Evolutionary conservation across 2,888 invertebrate genomes (phyloP).

Genomic region (Thecophora atra): DNA sequence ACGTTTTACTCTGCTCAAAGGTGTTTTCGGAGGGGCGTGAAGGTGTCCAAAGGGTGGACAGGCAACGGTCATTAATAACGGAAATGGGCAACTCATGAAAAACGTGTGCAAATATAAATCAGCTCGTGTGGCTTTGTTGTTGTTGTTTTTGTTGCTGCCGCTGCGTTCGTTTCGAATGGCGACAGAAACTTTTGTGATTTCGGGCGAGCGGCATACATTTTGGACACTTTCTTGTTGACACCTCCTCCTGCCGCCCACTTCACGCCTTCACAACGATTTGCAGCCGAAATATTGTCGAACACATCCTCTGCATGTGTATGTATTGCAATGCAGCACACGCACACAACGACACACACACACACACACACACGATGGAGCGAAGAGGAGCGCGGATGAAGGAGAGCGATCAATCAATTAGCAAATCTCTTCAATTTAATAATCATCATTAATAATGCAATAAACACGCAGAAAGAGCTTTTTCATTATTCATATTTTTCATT

Average conservation of each 20-base stretch:
- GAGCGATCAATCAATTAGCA: no score
- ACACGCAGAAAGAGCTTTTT: no score
- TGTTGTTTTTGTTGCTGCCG: background rate
- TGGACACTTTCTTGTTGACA: background rate
- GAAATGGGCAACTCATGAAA: constrained; percentile 14
- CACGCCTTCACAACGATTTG: background rate
- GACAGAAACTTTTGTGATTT: background rate
- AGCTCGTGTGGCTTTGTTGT: constrained; percentile 7
- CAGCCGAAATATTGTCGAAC: background rate
- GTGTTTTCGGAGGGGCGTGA: constrained; percentile 10
- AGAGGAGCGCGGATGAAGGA: background rate
- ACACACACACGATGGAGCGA: constrained; percentile 4
- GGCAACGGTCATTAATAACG: background rate
- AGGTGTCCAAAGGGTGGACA: background rate
- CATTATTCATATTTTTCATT: background rate
- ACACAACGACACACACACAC: constrained; percentile 22
- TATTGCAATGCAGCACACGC: constrained; percentile 8
- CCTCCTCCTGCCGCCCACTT: background rate
- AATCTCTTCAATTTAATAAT: background rate
- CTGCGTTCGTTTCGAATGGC: background rate
- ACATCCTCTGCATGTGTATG: constrained; percentile 16
- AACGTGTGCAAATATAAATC: constrained; percentile 32
- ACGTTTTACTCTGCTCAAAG: background rate
- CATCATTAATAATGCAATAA: background rate
- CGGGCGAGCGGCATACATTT: background rate